A percentile compares a stretch with the other conserved stretches of the same genome.
Evolutionary conservation across 37 sponge, comb jelly and placozoan genomes (phyloP).

Genomic region (Eunapius fragilis): DNA sequence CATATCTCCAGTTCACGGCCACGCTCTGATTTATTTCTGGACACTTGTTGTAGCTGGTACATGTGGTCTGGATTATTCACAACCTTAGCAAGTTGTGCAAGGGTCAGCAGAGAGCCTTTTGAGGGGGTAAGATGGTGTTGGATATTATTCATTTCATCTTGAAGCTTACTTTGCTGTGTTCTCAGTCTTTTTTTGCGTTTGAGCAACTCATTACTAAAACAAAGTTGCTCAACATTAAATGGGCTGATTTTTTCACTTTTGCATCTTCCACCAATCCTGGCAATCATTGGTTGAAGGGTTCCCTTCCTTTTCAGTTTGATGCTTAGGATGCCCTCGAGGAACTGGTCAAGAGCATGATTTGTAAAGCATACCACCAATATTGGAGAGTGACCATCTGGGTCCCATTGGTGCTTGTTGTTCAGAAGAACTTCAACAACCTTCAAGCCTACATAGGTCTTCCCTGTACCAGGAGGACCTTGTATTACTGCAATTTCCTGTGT

Average conservation of each 20-base stretch:
- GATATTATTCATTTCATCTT: neutral
- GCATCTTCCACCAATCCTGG: constrained; percentile 63
- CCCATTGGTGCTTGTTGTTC: constrained; percentile 30
- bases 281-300: constrained; percentile 12
- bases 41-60: neutral
- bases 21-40: neutral
- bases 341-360: constrained; percentile 84
- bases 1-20: neutral
- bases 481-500: constrained; percentile 59
- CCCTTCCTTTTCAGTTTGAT: neutral
- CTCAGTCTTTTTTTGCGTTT: neutral
- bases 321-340: constrained; percentile 41
- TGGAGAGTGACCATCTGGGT: constrained; percentile 31
- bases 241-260: constrained; percentile 44
- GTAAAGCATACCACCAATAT: constrained; percentile 75
- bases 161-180: neutral
- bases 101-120: neutral
- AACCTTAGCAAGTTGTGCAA: neutral
- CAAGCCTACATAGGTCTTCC: constrained; percentile 76
- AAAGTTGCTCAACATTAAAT: constrained; percentile 21
- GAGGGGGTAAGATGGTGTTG: neutral
- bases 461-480: constrained; percentile 87
- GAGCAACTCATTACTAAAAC: neutral
- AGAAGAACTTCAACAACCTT: constrained; percentile 54
- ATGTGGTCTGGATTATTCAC: neutral